phyloP scores from a whole-genome alignment of 2,113 vertebrate genomes.

The Stictonetta naevosa region DNA sequence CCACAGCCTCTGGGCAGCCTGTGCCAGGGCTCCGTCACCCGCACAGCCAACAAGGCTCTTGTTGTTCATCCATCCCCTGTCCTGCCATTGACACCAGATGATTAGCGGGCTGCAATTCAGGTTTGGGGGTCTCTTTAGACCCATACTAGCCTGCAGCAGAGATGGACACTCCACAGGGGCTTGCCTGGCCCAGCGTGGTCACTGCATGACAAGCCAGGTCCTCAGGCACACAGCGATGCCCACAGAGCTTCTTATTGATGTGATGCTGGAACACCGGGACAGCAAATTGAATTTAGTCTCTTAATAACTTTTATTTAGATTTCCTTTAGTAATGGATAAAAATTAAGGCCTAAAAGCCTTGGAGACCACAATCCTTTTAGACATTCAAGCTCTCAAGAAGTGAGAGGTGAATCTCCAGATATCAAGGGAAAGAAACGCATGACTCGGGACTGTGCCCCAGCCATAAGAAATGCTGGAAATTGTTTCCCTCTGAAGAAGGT shows the following conservation, averaged over 20 bases:
- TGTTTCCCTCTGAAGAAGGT: background rate
- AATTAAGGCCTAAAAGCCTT: slow-evolving; percentile 33
- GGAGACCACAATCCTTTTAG: slow-evolving; percentile 33
- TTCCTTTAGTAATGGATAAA: slow-evolving; percentile 33
- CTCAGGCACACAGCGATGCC: background rate
- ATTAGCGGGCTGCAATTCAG: background rate
- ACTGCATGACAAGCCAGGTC: background rate
- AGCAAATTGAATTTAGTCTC: slow-evolving; percentile 51
- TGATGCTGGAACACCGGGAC: background rate
- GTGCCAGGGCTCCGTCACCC: too few relatives aligned
- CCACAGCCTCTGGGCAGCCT: too few relatives aligned
- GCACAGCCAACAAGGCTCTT: background rate
- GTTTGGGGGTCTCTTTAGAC: background rate
- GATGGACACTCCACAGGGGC: background rate
- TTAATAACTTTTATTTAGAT: slow-evolving; percentile 50
- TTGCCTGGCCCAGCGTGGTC: background rate
- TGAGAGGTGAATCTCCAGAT: background rate
- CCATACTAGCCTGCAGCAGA: background rate
- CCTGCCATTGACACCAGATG: background rate
- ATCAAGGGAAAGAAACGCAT: background rate
- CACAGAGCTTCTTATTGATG: background rate
- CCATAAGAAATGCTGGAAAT: background rate
- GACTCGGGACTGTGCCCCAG: background rate
- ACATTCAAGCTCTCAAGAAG: background rate
- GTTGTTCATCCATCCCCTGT: background rate